A percentile compares a stretch with the other conserved stretches of the same genome.
Conservation (phyloP, 2,888 invertebrate genomes). For the Nomada ruficornis region DNA sequence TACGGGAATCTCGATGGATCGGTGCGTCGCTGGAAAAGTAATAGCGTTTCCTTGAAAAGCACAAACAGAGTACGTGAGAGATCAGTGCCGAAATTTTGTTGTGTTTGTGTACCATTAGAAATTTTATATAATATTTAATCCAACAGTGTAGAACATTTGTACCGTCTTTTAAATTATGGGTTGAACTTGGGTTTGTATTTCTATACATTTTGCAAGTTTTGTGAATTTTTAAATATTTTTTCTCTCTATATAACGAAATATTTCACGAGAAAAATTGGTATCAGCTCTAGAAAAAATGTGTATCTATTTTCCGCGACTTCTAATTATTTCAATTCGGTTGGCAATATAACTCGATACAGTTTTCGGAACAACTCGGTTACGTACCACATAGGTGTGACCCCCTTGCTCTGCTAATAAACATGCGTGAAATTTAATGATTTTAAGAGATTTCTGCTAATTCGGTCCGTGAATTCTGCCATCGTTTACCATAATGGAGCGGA, state of each 20-base stretch:
- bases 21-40: neutral
- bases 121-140: neutral
- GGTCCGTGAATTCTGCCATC: slow-evolving; percentile 34
- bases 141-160: too few relatives aligned
- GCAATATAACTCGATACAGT: too few relatives aligned
- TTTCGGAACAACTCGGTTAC: neutral
- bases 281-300: too few relatives aligned
- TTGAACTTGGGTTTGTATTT: too few relatives aligned
- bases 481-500: slow-evolving; percentile 61
- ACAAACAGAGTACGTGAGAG: neutral
- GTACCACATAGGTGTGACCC: neutral
- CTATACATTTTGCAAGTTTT: too few relatives aligned
- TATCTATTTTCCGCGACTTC: too few relatives aligned
- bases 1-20: slow-evolving; percentile 1
- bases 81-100: neutral
- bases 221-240: too few relatives aligned
- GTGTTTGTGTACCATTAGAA: neutral
- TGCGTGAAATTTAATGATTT: neutral
- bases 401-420: neutral
- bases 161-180: too few relatives aligned
- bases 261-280: too few relatives aligned
- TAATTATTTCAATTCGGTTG: too few relatives aligned
- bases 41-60: neutral
- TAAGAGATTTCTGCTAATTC: slow-evolving; percentile 34
- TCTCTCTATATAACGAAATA: too few relatives aligned